Evolutionary conservation across 2,797 vertebrate genomes (phyloP), one percentile per base, ranked within the genome.

Genomic region (Hydrophis major): DNA sequence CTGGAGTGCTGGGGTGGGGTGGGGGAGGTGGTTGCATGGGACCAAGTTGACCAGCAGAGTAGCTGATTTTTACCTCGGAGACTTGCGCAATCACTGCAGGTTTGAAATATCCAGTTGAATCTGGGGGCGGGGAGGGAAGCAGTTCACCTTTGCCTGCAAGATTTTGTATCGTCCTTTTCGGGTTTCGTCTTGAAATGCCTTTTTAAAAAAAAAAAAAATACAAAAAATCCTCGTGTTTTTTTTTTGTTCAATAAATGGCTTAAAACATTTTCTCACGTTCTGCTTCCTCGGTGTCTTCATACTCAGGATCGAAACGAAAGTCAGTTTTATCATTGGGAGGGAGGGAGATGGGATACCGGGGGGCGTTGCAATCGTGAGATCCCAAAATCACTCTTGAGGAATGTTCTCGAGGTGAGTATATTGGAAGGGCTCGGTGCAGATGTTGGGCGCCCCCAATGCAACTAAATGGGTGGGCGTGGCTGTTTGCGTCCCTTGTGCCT

Each of bases 151-250:
- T 13, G 18, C 92, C n/a, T 27, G n/a, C 56, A 42, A 57, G 25
- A 37, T 42, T 27, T n/a, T 55, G 56, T 56, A 57, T 59, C 61
- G 20, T 86, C 89, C 47, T 63, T 50, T 89, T 32, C 57, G 10
- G 66, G 25, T 56, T 88, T 94, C 74, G n/a, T 89, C 90, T 63
- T 88, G 47, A 56, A 90, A 94, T 91, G 95, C 95, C 96, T 95
- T 94, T 22, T 22, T 57, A n/a, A 59, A 59, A 22, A 59, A 59
- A 69, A 32, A 32, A 32, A 32, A 32, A 63, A 28, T 28, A 28
- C 10, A 63, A 63, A 32, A 32, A 16, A 22, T 20, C 25, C 32
- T 42, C 25, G 18, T 59, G 60, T 5, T 59, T n/a, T 25, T 47
- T 88, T 47, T 59, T 87, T 87, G 55, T 92, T 94, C 89, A 94